Evolutionary conservation across 2,888 invertebrate genomes (phyloP), one percentile per base, ranked within the genome.

Genomic region (Chouioia cunea): DNA sequence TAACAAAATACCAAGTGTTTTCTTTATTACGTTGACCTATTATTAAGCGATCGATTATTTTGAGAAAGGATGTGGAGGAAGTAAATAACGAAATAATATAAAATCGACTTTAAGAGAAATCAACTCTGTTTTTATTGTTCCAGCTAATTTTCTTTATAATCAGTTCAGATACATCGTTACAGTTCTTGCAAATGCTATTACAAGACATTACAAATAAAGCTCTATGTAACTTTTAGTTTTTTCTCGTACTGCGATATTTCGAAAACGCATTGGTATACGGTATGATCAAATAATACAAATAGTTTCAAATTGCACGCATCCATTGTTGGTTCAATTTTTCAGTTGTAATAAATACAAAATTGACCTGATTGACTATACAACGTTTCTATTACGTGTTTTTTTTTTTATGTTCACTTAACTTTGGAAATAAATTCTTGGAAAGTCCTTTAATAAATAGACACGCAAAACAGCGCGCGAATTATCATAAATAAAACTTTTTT

Each of bases 361-460:
- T 70, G 73, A 73, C 63, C 65, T 36, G 48, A 73, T 73, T 70
- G 69, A 74, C 67, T 73, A 66, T 69, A n/a, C n/a, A 70, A 57
- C 47, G 50, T 65, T 71, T 69, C 43, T 54, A 54, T 67, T 64
- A 56, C 27, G 16, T 70, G 54, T 58, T 12, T 56, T 70, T 65
- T 47, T 23, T 62, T 27, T 47, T 60, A 48, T 50, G 16, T 52
- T 58, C 22, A 50, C 60, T 20, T 64, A n/a, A 20, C 78, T 36
- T 36, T 36, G 36, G 36, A 62, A 60, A 36, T 36, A 36, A 80
- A 76, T 79, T 75, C 76, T 77, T 76, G 73, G 76, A 36, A 36
- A 36, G 6, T 36, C 73, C 76, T 79, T 82, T 78, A 83, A 82
- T 83, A 82, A 82, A 83, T 82, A 83, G 77, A 58, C 63, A 36